Evolutionary conservation across 2,888 invertebrate species (phyloP).

Genomic region (Melanargia galathea): DNA sequence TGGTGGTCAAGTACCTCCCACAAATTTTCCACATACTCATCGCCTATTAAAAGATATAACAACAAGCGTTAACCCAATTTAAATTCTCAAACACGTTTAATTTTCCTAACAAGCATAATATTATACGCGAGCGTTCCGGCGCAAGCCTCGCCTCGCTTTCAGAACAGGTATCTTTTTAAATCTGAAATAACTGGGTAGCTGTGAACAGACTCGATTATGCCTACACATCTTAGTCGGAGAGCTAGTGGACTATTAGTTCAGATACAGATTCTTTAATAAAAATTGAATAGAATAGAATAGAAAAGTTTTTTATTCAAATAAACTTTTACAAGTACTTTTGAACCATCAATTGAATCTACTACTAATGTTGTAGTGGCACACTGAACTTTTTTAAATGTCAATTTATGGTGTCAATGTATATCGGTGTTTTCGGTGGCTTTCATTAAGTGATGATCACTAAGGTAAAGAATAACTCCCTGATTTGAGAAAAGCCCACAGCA

Average conservation of each 20-base stretch:
- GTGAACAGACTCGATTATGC: constrained; percentile 6
- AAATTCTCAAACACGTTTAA: constrained; percentile 12
- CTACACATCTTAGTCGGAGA: neutral
- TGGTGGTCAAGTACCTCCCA: neutral
- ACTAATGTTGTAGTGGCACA: no score
- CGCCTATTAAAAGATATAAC: constrained; percentile 1
- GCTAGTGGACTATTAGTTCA: neutral
- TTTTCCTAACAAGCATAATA: constrained; percentile 14
- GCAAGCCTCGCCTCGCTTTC: constrained; percentile 4
- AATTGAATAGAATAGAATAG: no score
- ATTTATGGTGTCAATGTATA: no score
- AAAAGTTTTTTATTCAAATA: no score
- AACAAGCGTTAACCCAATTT: constrained; percentile 13
- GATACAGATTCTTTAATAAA: no score
- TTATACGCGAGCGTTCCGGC: constrained; percentile 1
- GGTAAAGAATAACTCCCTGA: no score
- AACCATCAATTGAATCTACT: no score
- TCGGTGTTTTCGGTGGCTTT: no score
- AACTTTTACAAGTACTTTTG: no score
- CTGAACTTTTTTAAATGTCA: no score
- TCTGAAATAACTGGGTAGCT: constrained; percentile 10
- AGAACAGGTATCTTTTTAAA: neutral
- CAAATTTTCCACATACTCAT: neutral
- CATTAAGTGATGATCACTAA: no score
- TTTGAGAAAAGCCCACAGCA: no score